Base-by-base conservation (phyloP, 2,113 vertebrate species). In the Zingel zingel region DNA sequence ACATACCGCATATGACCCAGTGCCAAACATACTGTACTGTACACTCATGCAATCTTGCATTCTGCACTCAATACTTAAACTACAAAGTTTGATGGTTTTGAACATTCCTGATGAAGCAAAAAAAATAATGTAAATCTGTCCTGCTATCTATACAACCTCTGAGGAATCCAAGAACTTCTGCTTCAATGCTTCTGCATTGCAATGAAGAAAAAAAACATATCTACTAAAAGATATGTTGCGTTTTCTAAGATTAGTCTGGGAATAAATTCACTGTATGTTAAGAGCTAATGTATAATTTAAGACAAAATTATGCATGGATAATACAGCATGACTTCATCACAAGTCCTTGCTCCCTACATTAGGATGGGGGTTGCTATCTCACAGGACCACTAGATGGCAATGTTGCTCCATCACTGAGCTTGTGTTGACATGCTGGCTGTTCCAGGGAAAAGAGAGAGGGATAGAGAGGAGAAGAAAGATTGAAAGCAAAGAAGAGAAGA, bases 331-430 rank as follows among this genome's bases (percentile, higher is more conserved):
- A 86, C 83, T 88, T 86, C 74, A 77, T 71, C 25, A 33, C 21
- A 58, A 57, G n/a, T 76, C 25, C 51, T 67, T 18, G 0, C 45
- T 74, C 66, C n/a, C 5, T 53, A 19, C 0, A 19, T 23, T 47
- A 6, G 43, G 54, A 64, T 30, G 11, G 23, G 48, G 53, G 77
- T 59, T 81, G 47, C 27, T 82, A 50, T 68, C 30, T 18, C 9
- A 10, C 10, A 56, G 0, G 0, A 43, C 88, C 95, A 94, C 91
- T 89, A 95, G 94, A 85, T 91, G 95, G 91, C 88, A 94, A 73
- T 95, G 93, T 94, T 94, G 93, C 77, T 89, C 89, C 85, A 86
- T 63, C 45, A 23, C 56, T 65, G 13, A 57, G 68, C 56, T 23
- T n/a, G n/a, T 47, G 72, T 83, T 78, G 58, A 73, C 68, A 74